Percentiles rank a stretch among this genome's conserved stretches.
Conservation (phyloP, 2,888 invertebrate species). For the Acanthosoma haemorrhoidale region DNA sequence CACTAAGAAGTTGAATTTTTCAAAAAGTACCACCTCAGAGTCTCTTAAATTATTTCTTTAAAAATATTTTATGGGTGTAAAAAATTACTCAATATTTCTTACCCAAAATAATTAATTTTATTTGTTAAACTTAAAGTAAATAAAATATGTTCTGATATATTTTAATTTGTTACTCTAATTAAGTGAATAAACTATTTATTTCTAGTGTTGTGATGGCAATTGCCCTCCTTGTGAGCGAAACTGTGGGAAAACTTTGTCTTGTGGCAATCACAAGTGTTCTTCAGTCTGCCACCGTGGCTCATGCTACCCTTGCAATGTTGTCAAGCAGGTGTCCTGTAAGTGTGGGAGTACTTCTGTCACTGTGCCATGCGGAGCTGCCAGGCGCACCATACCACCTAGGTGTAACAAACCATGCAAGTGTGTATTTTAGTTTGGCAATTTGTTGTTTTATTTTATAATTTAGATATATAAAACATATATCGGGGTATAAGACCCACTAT, state of each 20-base stretch:
- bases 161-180: not conserved
- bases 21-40: too few relatives aligned
- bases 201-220: slow-evolving; percentile 74
- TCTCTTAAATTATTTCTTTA: too few relatives aligned
- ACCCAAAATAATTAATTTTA: too few relatives aligned
- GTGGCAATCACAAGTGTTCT: slow-evolving; percentile 80
- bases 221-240: slow-evolving; percentile 79
- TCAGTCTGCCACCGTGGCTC: slow-evolving; percentile 75
- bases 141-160: not conserved
- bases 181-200: slow-evolving; percentile 15
- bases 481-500: not conserved
- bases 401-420: slow-evolving; percentile 54
- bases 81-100: too few relatives aligned
- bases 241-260: slow-evolving; percentile 75
- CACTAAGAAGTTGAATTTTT: too few relatives aligned
- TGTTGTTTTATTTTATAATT: not conserved
- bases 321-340: slow-evolving; percentile 61
- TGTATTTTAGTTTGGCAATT: not conserved
- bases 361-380: slow-evolving; percentile 82
- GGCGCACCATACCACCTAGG: slow-evolving; percentile 68
- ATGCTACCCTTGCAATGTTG: slow-evolving; percentile 76
- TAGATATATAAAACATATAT: not conserved
- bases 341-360: slow-evolving; percentile 72
- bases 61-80: too few relatives aligned
- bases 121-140: too few relatives aligned